Base-by-base conservation (phyloP, 2,113 vertebrate species). In the Oostethus manadensis region DNA sequence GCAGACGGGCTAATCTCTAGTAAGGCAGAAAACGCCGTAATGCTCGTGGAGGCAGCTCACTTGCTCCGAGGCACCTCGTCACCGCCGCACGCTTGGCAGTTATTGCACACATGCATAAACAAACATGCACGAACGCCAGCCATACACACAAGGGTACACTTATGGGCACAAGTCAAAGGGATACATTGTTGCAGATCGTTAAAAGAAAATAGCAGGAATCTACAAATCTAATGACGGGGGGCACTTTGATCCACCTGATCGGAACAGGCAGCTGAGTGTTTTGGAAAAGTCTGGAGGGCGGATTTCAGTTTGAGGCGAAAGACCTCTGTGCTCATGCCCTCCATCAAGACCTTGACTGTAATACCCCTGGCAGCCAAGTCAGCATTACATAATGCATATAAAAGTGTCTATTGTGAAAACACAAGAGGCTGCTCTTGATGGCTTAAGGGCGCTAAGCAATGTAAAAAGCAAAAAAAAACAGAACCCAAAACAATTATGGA, bases 371-470 rank as follows among this genome's bases (percentile, higher is more conserved):
- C 62, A 73, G 73, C 63, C 33, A 64, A 10, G 62, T 76, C 79
- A 70, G 67, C 56, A 51, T 88, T 87, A 87, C 74, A 58, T 87
- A 89, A 88, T 71, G 47, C 61, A 64, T 64, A 70, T 64, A 51
- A 81, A 70, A 55, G 67, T 70, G 70, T 78, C 48, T 63, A 49
- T 71, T 81, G 62, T 76, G 58, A 67, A 74, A 80, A 72, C 61
- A 65, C 17, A 78, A 64, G 43, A 75, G 73, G 46, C 58, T 64
- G 68, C 60, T 73, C 65, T 77, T 72, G 74, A 71, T 77, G 69
- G 64, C 73, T 80, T 57, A 40, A 56, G 51, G 65, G 26, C 56
- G 57, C 67, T 62, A 67, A 76, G 64, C 76, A 74, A 72, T 18
- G 38, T 61, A 70, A 64, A 77, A 48, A 64, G 42, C 60, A 56